Percentiles rank a stretch among this genome's conserved stretches.
These are phyloP conservation scores for Umimayanthus chanpuru DNA, from an alignment of 92 coral and sea anemone genomes.

Conservation along the genomic window DNA sequence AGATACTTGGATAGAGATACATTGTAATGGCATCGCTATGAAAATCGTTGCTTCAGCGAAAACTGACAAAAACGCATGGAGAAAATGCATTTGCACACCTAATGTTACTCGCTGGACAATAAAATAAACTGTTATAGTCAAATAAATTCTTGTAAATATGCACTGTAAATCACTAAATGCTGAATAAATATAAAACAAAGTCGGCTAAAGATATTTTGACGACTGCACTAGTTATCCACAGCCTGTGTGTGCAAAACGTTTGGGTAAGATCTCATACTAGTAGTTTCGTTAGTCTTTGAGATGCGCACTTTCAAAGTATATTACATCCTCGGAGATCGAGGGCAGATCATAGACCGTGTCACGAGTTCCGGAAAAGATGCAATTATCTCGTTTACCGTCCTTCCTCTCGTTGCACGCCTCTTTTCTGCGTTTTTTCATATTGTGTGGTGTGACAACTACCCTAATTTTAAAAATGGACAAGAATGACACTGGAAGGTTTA, in stretches of 20 bases:
- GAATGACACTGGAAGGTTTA: no score
- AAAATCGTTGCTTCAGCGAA: not conserved
- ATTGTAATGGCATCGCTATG: not conserved
- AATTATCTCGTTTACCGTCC: no score
- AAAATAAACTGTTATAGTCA: not conserved
- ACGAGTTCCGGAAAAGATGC: not conserved
- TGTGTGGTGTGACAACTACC: no score
- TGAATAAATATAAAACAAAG: not conserved
- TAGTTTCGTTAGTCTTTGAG: no score
- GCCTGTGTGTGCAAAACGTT: no score
- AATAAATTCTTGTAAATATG: not conserved
- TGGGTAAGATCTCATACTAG: not conserved
- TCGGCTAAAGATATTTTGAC: no score
- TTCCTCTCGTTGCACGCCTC: no score
- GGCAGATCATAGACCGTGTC: not conserved
- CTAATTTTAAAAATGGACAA: no score
- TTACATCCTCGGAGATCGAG: not conserved
- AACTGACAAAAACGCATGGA: not conserved
- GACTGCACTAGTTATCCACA: no score
- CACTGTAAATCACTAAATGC: not conserved
- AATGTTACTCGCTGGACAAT: not conserved
- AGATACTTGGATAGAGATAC: no score
- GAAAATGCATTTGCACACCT: not conserved
- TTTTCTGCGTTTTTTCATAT: no score
- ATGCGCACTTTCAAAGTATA: no score